Base-by-base conservation (phyloP, 92 coral and sea anemone genomes). In the Parazoanthus darwini region DNA sequence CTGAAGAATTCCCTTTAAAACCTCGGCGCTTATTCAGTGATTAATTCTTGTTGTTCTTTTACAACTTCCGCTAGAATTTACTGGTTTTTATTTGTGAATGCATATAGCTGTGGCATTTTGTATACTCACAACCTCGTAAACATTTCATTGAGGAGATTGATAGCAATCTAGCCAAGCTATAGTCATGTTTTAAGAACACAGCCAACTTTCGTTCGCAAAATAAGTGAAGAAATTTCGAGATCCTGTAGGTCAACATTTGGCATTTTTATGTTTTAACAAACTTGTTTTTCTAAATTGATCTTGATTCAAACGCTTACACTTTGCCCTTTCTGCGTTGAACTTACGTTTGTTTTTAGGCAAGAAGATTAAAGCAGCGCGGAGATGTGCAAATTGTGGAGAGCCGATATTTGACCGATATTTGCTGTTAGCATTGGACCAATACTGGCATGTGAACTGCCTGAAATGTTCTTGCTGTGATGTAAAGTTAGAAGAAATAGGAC, bases 361-460 rank as follows among this genome's bases (percentile, higher is more conserved):
- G 78, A 84, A 72, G 78, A 84, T 26, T 73, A 84, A 54, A 84
- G 46, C 68, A 84, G 78, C 93, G 22, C 89, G 67, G 51, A 91
- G 86, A 43, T 91, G 93, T 67, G 93, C 87, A 13, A 89, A 89
- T n/a, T 91, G 93, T 78, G 93, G 93, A 13, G 75, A 89, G 67
- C 80, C 90, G 58, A 91, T 91, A 36, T 73, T 87, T 74, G 93
- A 91, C 86, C 80, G 90, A 11, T 88, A 82, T 78, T 86, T 91
- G 35, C 78, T 91, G 22, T 77, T 87, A 56, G 93, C 93, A 0
- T 54, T 91, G 54, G 93, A 91, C 79, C 90, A 91, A 67, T 91
- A 91, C 74, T 91, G 93, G 93, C 93, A 91, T 80, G 86, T 88
- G 86, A 89, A 91, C 54, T 91, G 93, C 58, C 85, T 91, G 77